phyloP scores from a whole-genome alignment of 2,113 vertebrate genomes.

The Sula dactylatra region DNA sequence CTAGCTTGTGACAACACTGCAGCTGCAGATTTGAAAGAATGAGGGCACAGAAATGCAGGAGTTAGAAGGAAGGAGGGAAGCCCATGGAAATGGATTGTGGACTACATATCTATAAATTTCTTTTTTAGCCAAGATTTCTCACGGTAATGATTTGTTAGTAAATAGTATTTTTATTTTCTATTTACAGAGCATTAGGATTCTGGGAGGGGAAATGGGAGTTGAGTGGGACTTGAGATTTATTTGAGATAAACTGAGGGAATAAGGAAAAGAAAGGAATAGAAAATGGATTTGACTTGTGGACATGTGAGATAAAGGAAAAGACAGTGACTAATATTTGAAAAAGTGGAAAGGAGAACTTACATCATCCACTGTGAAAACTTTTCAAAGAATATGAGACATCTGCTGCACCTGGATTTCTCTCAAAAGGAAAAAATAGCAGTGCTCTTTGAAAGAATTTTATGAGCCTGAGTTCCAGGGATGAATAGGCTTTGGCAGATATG shows the following conservation, averaged over 20 bases:
- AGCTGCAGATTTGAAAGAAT: too few species aligned
- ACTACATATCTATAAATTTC: background rate
- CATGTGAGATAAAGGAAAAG: background rate
- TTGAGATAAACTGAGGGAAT: background rate
- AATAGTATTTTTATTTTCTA: background rate
- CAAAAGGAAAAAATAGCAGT: background rate
- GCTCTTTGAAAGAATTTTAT: background rate
- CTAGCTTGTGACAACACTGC: background rate
- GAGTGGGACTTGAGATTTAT: background rate
- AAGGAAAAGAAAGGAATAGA: background rate
- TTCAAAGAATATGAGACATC: background rate
- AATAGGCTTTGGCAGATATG: background rate
- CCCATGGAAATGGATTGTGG: background rate
- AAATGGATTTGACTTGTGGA: background rate
- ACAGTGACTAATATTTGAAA: background rate
- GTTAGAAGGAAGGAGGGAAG: background rate
- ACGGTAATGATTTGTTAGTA: background rate
- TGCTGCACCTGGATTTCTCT: background rate
- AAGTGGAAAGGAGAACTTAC: background rate
- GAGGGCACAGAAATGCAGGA: background rate
- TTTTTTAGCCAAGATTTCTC: background rate
- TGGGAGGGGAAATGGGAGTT: background rate
- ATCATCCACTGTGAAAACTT: background rate
- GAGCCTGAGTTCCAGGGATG: background rate
- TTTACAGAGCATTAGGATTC: background rate